Evolutionary conservation across 2,888 invertebrate genomes (phyloP), one percentile per base, ranked within the genome.

Genomic region (Agrenia bidenticulata): DNA sequence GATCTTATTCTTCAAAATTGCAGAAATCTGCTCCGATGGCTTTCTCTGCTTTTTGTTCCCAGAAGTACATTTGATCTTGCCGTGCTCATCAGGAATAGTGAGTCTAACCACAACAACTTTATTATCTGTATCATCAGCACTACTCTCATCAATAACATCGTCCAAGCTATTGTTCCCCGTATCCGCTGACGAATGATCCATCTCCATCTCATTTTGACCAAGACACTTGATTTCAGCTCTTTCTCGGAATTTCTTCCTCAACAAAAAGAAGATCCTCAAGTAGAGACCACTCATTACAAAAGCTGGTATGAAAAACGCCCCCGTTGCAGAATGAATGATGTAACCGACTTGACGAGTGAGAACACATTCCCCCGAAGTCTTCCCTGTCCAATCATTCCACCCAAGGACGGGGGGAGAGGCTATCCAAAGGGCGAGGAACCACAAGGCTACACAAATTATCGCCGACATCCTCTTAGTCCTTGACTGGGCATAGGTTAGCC

Each of bases 221-320:
- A 32, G 2, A 68, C 67, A 66, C 1, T 64, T 56, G 2, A 72
- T 51, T 53, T 68, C 61, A 0, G 72, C 61, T 26, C 72, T 49
- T 9, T 67, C 69, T 15, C 70, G 42, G 5, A 76, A 60, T 37
- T 70, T 66, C 17, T 62, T 49, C 56, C 64, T 57, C n/a, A 76
- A 64, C 7, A 69, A 59, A 4, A 66, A 67, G 61, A 66, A 76
- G 9, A 76, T 74, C 11, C 69, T 67, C 9, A 66, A 39, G 66
- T 76, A 76, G 42, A 76, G 57, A 9, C 24, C 59, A 1, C 64
- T 61, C 73, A 76, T 73, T 19, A 73, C 61, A 7, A 66, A 19
- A 0, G 67, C 63, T 13, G 76, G 76, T n/a, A 76, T 67, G 57
- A 74, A 71, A 19, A 76, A 70, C 4, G 74, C 73, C n/a, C 76